Conservation (phyloP, 2,797 vertebrate genomes). For the Darevskia nairensis region DNA sequence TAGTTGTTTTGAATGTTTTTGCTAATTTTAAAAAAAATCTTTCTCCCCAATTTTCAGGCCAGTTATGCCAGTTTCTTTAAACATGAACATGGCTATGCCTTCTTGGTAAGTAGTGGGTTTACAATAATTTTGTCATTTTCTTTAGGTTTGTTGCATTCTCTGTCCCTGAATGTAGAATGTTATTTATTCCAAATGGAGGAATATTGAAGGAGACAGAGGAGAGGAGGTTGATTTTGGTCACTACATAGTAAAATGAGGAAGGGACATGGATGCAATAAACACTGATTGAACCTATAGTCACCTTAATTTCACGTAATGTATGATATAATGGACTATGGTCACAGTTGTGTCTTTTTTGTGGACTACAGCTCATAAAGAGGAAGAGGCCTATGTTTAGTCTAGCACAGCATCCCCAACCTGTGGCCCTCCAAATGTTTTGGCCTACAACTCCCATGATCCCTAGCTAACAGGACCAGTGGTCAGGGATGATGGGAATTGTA, state of each 20-base stretch:
- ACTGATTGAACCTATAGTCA: background rate
- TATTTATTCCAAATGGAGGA: background rate
- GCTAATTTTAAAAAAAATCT: slow-evolving; percentile 22
- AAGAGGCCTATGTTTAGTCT: background rate
- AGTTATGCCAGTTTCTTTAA: slow-evolving; percentile 93
- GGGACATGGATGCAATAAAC: background rate
- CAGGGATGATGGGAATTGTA: no score
- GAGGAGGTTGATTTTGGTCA: background rate
- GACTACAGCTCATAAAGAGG: background rate
- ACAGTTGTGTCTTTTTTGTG: background rate
- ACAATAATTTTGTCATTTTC: background rate
- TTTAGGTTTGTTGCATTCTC: background rate
- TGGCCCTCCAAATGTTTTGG: no score
- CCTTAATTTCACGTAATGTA: background rate
- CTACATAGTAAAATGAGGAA: slow-evolving; percentile 1
- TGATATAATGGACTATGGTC: background rate
- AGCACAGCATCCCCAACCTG: no score
- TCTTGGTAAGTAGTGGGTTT: slow-evolving; percentile 88
- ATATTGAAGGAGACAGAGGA: background rate
- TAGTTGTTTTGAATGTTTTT: no score
- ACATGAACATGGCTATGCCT: slow-evolving; percentile 98
- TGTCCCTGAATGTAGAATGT: background rate
- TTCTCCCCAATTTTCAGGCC: slow-evolving; percentile 81
- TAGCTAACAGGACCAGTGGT: no score
- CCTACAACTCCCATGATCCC: no score